Percentiles rank a stretch among this genome's conserved stretches.
Evolutionary conservation across 1,140 invertebrate genomes (phyloP).

Genomic region (Rhyzopertha dominica): DNA sequence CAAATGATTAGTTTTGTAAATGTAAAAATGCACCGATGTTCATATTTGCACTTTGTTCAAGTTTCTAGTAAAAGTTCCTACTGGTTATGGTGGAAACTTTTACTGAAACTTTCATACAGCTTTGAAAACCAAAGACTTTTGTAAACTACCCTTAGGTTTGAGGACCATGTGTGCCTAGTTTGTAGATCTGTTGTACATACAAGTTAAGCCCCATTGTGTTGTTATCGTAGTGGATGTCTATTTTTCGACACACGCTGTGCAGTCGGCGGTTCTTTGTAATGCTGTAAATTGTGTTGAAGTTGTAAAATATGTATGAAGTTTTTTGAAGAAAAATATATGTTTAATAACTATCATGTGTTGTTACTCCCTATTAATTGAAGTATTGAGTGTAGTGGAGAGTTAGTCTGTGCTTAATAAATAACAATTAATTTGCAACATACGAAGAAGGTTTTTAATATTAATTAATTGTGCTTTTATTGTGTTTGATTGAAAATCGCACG

Average conservation of each 20-base stretch:
- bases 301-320: conserved; percentile 13
- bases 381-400: no score
- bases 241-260: no score
- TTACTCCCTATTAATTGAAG: conserved; percentile 1
- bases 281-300: conserved; percentile 19
- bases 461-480: no score
- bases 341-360: conserved; percentile 10
- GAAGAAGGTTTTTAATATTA: no score
- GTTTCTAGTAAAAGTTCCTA: conserved; percentile 36
- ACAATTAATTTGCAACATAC: no score
- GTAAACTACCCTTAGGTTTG: no score
- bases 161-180: conserved; percentile 21
- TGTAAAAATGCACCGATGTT: conserved; percentile 22
- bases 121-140: conserved; percentile 41
- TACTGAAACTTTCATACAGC: conserved; percentile 43
- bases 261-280: conserved; percentile 15
- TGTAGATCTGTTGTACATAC: conserved; percentile 17
- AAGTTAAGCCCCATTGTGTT: conserved; percentile 7
- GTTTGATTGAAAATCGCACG: no score
- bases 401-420: no score
- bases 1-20: conserved; percentile 12
- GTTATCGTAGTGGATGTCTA: no score
- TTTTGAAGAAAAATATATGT: conserved; percentile 22
- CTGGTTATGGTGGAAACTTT: conserved; percentile 18
- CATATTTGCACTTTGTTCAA: conserved; percentile 22